Evolutionary conservation across 2,888 invertebrate species (phyloP), one percentile per base, ranked within the genome.

Genomic region (Cosmorhoe ocellata): DNA sequence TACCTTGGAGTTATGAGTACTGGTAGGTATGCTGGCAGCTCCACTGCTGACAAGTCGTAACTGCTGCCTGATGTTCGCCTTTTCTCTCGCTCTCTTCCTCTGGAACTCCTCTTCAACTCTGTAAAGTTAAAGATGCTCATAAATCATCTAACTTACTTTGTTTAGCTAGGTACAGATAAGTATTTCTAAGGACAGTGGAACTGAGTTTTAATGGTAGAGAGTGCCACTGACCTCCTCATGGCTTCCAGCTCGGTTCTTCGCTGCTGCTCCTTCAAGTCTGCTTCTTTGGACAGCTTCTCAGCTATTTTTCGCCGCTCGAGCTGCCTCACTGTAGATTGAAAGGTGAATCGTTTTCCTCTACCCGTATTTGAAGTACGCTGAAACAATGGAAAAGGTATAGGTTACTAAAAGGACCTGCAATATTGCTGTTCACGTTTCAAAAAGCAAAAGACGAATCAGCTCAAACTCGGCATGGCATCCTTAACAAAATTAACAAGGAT

Each of bases 51-150:
- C 94, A 13, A 95, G 83, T 34, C 95, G 82, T 59, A 96, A 80
- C 74, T 96, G 96, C 63, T 96, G 95, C 22, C 95, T 84, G 56
- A 96, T 95, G 59, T 85, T 93, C 0, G 94, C 94, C 75, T 95
- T 95, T 79, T 95, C 95, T 57, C 93, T 83, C 28, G 95, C 96
- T 33, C 97, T 91, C 80, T 97, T 96, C 58, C 93, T 91, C 76
- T 96, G 96, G 79, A 97, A 97, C 78, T 97, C 96, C 74, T 96
- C 96, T 73, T 96, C 96, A 2, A 96, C 96, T 72, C 94, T 92
- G 70, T 1, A 66, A 63, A 32, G 8, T 36, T 3, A 18, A 18
- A 18, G 2, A 18, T 18, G 18, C 2, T 18, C 4, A 18, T 3
- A 3, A 4, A 18, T 18, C 18, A 18, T 18, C 4, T 4, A 3